phyloP scores from a whole-genome alignment of 2,888 invertebrate species.

The Physocephala rufipes region DNA sequence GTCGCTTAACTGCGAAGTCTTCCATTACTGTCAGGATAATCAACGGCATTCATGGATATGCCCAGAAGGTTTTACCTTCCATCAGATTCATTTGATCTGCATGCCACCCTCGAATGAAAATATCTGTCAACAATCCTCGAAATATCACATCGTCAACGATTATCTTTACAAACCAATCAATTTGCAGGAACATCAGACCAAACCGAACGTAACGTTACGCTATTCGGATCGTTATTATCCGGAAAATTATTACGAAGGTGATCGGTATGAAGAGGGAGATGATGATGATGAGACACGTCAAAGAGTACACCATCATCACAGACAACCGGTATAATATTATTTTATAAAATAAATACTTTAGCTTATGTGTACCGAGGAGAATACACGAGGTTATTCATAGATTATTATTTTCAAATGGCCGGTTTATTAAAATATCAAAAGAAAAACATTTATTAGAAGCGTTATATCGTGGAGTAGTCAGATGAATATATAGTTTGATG shows the following conservation, averaged over 20 bases:
- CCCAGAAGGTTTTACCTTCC: constrained; percentile 80
- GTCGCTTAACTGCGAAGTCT: constrained; percentile 87
- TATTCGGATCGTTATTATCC: constrained; percentile 89
- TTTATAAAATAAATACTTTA: no score
- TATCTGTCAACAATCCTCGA: constrained; percentile 87
- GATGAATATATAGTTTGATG: no score
- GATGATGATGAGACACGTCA: constrained; percentile 60
- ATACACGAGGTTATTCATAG: no score
- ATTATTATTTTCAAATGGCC: no score
- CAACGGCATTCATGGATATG: constrained; percentile 93
- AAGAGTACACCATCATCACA: constrained; percentile 59
- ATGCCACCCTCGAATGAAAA: constrained; percentile 91
- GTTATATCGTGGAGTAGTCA: no score
- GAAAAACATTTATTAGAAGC: no score
- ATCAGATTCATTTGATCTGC: constrained; percentile 89
- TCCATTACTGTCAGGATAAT: constrained; percentile 92
- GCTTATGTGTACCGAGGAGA: no score
- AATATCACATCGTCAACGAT: constrained; percentile 92
- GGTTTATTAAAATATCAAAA: no score
- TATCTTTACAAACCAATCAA: constrained; percentile 90
- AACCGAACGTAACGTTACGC: constrained; percentile 80
- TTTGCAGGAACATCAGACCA: constrained; percentile 81
- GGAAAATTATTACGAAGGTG: constrained; percentile 78
- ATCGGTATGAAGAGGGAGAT: constrained; percentile 62
- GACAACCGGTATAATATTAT: constrained; percentile 56